Conservation (phyloP, 2,797 vertebrate species). For the Crenichthys baileyi region DNA sequence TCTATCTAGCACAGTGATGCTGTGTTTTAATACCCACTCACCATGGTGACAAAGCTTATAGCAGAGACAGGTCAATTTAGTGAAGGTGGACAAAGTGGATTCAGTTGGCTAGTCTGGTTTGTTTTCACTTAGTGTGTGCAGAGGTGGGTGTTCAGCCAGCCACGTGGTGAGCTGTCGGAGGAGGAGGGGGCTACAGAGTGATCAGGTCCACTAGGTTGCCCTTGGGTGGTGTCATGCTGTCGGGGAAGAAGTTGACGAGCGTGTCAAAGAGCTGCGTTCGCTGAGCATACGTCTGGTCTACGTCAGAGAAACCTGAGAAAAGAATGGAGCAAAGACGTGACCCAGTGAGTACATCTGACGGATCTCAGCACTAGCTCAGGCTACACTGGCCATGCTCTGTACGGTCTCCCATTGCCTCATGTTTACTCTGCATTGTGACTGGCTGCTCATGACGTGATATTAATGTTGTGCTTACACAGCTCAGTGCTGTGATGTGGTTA, state of each 20-base stretch:
- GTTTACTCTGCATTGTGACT: neutral
- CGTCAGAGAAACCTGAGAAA: constrained; percentile 91
- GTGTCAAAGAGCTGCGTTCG: constrained; percentile 98
- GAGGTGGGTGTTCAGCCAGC: constrained; percentile 26
- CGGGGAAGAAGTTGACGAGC: constrained; percentile 98
- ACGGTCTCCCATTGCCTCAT: neutral
- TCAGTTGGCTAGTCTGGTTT: constrained; percentile 69
- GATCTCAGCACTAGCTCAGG: neutral
- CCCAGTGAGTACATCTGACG: neutral
- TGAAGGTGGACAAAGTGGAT: constrained; percentile 16
- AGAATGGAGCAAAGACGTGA: rapidly evolving
- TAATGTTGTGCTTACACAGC: too few species aligned
- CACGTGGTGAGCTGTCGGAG: neutral
- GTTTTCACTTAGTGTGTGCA: constrained; percentile 24
- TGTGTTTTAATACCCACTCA: constrained; percentile 22
- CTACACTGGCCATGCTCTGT: too few species aligned
- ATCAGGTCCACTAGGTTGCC: constrained; percentile 99
- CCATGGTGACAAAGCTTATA: constrained; percentile 9
- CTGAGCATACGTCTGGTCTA: constrained; percentile 97
- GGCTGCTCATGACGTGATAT: neutral
- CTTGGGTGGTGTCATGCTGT: constrained; percentile 99
- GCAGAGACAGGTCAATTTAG: constrained; percentile 28
- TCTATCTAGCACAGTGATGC: constrained; percentile 30
- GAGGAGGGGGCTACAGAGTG: constrained; percentile 85
- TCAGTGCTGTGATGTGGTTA: too few species aligned